Evolutionary conservation across 1,140 invertebrate species (phyloP).

Genomic region (Drosophila erecta): DNA sequence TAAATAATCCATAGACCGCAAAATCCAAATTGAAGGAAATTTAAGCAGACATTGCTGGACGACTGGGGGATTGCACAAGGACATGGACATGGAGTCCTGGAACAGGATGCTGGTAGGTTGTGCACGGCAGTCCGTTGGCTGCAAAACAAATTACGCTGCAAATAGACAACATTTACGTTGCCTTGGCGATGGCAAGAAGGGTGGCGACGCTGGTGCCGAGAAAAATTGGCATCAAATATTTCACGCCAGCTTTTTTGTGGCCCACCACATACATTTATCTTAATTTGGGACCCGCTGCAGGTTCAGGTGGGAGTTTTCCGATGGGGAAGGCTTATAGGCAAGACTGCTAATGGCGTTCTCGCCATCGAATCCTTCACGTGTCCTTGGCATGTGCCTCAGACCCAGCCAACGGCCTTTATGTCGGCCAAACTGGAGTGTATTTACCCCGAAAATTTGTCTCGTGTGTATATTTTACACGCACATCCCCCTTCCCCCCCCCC

Average conservation of each 20-base stretch:
- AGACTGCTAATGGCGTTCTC: constrained; percentile 55
- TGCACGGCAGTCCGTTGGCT: constrained; percentile 22
- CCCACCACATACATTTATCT: constrained; percentile 65
- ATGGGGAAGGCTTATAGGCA: constrained; percentile 39
- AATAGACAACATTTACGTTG: constrained; percentile 75
- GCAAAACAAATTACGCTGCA: constrained; percentile 64
- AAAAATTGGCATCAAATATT: constrained; percentile 79
- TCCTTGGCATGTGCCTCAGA: constrained; percentile 69
- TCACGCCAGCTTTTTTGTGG: constrained; percentile 57
- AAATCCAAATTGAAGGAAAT: constrained; percentile 66
- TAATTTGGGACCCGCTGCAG: constrained; percentile 62
- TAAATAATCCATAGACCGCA: constrained; percentile 55
- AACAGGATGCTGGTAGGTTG: constrained; percentile 23
- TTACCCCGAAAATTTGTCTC: constrained; percentile 76
- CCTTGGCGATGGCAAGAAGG: not conserved
- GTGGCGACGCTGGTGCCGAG: constrained; percentile 35
- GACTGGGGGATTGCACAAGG: constrained; percentile 32
- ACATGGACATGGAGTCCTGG: constrained; percentile 24
- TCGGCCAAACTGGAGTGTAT: constrained; percentile 45
- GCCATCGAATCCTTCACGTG: constrained; percentile 72
- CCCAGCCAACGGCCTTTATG: constrained; percentile 58
- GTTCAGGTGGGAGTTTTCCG: constrained; percentile 10
- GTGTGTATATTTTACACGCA: constrained; percentile 60
- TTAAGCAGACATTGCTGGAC: constrained; percentile 33
- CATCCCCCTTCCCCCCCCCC: not conserved